phyloP scores from a whole-genome alignment of 1,140 invertebrate genomes.

The Agrilus planipennis region DNA sequence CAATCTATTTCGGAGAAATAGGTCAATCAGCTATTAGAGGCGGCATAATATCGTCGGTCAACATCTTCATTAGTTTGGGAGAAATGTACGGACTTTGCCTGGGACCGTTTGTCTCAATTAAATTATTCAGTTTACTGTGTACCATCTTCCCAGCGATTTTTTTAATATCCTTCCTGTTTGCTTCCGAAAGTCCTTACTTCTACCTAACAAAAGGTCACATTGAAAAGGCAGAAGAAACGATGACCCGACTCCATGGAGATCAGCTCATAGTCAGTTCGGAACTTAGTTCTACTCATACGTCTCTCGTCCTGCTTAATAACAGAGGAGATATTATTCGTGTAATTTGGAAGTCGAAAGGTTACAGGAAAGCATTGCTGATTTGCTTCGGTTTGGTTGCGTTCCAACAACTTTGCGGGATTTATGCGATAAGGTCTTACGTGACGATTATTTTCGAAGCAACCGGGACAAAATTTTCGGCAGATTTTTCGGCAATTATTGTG shows the following conservation, averaged over 20 bases:
- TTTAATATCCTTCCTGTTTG: constrained; percentile 22
- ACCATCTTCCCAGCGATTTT: constrained; percentile 32
- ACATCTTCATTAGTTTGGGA: constrained; percentile 16
- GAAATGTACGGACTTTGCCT: constrained; percentile 17
- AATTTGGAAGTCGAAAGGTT: constrained; percentile 41
- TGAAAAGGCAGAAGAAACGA: constrained; percentile 45
- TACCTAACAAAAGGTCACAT: constrained; percentile 45
- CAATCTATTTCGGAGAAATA: constrained; percentile 55
- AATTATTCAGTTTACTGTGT: background rate
- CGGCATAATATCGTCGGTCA: constrained; percentile 18
- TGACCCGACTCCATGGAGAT: constrained; percentile 54
- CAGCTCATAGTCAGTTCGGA: constrained; percentile 43
- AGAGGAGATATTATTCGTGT: constrained; percentile 41
- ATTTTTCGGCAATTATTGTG: constrained; percentile 60
- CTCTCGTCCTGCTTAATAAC: constrained; percentile 29
- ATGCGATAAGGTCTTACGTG: constrained; percentile 75
- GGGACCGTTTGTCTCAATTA: constrained; percentile 16
- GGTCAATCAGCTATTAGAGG: constrained; percentile 55
- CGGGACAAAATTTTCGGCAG: constrained; percentile 43
- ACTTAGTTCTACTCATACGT: constrained; percentile 36
- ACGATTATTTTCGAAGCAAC: constrained; percentile 56
- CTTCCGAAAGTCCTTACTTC: constrained; percentile 62
- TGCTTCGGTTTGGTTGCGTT: constrained; percentile 57
- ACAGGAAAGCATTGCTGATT: constrained; percentile 54
- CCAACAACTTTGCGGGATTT: constrained; percentile 70